Conservation (phyloP, 2,888 invertebrate genomes). For the Neoitamus cyanurus region DNA sequence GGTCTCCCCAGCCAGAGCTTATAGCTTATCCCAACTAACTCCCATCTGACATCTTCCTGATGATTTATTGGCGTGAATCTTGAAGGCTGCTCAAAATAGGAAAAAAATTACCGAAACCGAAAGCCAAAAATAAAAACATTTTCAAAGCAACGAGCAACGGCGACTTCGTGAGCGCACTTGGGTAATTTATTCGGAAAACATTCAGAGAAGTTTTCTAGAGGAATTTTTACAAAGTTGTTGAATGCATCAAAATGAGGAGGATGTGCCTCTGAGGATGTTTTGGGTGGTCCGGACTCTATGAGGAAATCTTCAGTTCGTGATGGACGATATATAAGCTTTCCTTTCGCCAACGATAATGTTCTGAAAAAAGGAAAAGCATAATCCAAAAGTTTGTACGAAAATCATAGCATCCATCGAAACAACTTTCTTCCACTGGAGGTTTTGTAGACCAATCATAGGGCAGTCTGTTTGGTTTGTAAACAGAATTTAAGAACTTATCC, state of each 20-base stretch:
- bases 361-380: neutral
- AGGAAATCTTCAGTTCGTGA: neutral
- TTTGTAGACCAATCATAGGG: neutral
- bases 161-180: neutral
- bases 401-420: neutral
- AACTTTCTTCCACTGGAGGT: neutral
- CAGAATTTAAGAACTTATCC: neutral
- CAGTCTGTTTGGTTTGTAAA: neutral
- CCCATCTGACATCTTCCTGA: neutral
- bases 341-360: neutral
- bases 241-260: neutral
- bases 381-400: neutral
- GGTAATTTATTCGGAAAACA: neutral
- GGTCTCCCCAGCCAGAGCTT: neutral
- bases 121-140: neutral
- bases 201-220: neutral
- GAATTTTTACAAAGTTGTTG: neutral
- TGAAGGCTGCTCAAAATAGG: neutral
- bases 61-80: neutral
- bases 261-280: neutral
- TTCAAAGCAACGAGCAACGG: neutral
- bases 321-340: neutral
- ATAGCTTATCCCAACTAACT: neutral
- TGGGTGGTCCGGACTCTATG: neutral
- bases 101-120: neutral